Conservation (phyloP, 2,888 invertebrate genomes). For the Agriopis leucophaearia region DNA sequence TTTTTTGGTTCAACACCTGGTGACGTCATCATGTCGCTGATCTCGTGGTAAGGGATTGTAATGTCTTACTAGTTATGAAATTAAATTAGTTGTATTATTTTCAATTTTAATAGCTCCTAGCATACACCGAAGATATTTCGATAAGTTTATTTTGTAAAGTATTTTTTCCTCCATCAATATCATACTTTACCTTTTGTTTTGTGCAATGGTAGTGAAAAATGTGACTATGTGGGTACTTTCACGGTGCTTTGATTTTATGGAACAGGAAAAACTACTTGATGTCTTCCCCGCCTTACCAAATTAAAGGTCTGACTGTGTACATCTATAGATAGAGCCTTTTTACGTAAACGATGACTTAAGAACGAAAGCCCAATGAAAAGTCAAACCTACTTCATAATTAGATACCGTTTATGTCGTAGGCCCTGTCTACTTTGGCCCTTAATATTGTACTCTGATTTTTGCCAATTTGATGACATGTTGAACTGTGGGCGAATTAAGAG, state of each 20-base stretch:
- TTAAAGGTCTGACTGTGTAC: conserved; percentile 61
- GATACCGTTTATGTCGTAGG: neutral
- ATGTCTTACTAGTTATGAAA: conserved; percentile 86
- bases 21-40: conserved; percentile 82
- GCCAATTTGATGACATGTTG: neutral
- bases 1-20: conserved; percentile 66
- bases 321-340: conserved; percentile 42
- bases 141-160: conserved; percentile 86
- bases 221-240: conserved; percentile 57
- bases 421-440: neutral
- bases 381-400: neutral
- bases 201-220: conserved; percentile 62
- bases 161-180: conserved; percentile 86
- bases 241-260: conserved; percentile 64
- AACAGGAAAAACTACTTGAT: conserved; percentile 61
- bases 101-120: conserved; percentile 87
- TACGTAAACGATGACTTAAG: neutral
- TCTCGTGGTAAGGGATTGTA: conserved; percentile 87
- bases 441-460: conserved; percentile 9
- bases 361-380: neutral
- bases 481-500: neutral
- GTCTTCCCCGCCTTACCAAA: conserved; percentile 77
- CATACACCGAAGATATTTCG: conserved; percentile 87
- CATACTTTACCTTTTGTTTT: conserved; percentile 65
- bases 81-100: conserved; percentile 86